A percentile compares a stretch with the other conserved stretches of the same genome.
Conservation (phyloP, 2,888 invertebrate genomes). For the Erebia ligea region DNA sequence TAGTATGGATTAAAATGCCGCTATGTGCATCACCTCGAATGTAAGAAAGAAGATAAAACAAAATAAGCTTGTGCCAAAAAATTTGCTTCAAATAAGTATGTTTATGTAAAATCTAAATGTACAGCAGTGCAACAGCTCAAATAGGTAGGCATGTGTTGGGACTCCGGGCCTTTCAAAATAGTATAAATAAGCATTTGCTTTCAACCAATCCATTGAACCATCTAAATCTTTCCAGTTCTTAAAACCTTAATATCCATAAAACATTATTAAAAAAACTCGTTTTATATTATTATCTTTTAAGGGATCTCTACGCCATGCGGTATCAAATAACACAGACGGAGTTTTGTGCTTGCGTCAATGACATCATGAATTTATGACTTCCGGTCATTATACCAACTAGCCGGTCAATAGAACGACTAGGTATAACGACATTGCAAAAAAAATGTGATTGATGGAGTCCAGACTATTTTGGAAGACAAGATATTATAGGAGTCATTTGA, state of each 20-base stretch:
- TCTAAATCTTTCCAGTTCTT: background rate
- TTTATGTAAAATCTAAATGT: too few species aligned
- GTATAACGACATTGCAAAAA: slow-evolving; percentile 7
- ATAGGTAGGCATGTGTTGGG: too few species aligned
- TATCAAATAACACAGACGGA: slow-evolving; percentile 14
- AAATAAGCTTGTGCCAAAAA: too few species aligned
- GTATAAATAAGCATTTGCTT: too few species aligned
- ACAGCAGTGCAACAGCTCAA: background rate
- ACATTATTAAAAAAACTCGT: background rate
- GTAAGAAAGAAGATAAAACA: too few species aligned
- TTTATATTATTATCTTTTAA: slow-evolving; percentile 16
- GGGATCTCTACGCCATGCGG: slow-evolving; percentile 18
- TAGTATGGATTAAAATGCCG: too few species aligned
- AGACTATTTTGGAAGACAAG: background rate
- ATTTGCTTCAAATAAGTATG: too few species aligned
- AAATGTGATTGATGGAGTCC: slow-evolving; percentile 14
- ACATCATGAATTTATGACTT: slow-evolving; percentile 35
- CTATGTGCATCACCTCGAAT: too few species aligned
- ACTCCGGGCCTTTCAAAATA: too few species aligned
- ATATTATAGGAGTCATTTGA: background rate
- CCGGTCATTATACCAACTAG: slow-evolving; percentile 33
- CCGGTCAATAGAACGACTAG: slow-evolving; percentile 8
- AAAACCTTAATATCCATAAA: background rate
- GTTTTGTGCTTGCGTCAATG: slow-evolving; percentile 8
- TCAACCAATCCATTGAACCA: too few species aligned